Evolutionary conservation across 2,797 vertebrate species (phyloP).

Genomic region (Chanos chanos): DNA sequence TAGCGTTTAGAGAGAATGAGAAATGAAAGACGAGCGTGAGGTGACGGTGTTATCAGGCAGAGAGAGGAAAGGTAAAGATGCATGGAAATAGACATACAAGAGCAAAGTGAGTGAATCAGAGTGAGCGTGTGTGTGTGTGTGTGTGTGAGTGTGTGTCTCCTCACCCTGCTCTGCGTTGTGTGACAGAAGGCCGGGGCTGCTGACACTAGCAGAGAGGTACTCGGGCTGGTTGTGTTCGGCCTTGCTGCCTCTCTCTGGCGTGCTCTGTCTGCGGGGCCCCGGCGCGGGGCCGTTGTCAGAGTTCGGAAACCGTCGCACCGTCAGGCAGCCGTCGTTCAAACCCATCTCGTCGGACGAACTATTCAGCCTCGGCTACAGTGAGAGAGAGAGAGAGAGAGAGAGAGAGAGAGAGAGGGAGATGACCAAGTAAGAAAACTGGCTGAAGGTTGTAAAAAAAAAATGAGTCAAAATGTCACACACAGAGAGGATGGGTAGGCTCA

Average conservation of each 20-base stretch:
- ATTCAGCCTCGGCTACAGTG: slow-evolving; percentile 78
- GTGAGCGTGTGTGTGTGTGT: background rate
- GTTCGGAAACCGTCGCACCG: slow-evolving; percentile 83
- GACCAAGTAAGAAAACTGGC: background rate
- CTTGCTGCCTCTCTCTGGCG: slow-evolving; percentile 72
- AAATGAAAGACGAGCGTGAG: background rate
- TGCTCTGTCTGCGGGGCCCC: slow-evolving; percentile 82
- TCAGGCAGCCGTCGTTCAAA: slow-evolving; percentile 80
- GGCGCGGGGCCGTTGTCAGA: slow-evolving; percentile 71
- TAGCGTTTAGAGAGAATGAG: slow-evolving; percentile 13
- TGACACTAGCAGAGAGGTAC: slow-evolving; percentile 79
- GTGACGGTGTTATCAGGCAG: background rate
- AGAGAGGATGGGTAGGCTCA: background rate
- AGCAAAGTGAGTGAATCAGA: background rate
- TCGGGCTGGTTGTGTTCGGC: slow-evolving; percentile 61
- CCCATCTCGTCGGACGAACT: slow-evolving; percentile 81
- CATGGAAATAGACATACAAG: background rate
- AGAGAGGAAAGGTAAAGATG: background rate
- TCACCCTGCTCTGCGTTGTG: slow-evolving; percentile 59
- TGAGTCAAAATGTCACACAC: background rate
- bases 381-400: slow-evolving; percentile 11
- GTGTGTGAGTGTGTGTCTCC: slow-evolving; percentile 44
- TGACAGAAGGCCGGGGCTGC: slow-evolving; percentile 78
- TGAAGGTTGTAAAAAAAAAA: too few relatives aligned
- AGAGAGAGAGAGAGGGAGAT: too few relatives aligned